Evolutionary conservation across 2,888 invertebrate genomes (phyloP), one percentile per base, ranked within the genome.

Genomic region (Apotomis capreana): DNA sequence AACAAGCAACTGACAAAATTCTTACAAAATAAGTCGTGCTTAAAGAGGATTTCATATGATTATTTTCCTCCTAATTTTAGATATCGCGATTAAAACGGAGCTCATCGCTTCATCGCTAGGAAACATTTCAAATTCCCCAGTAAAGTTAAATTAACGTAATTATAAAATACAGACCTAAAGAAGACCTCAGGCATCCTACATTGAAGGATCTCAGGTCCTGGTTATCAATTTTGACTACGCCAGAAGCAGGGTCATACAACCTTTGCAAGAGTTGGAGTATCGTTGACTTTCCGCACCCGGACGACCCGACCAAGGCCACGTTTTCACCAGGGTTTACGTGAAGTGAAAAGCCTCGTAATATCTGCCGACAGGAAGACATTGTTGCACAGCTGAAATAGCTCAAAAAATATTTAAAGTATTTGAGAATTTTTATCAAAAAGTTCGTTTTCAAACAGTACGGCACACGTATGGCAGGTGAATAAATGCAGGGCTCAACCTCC

Each of bases 281-380:
- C 0, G 97, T 97, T 0, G 96, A 96, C 86, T 97, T 97, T 1
- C 97, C 97, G 83, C 97, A 97, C 0, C 97, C 97, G 10, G 95
- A 96, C 10, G 95, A 94, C 0, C 95, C 96, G 0, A 96, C 96
- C 52, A 97, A 87, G 0, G 96, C 97, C 1, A 97, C 95, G 46
- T 95, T 95, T 84, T 96, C 95, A 0, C 96, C 96, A 8, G 95
- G 88, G 76, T 94, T 94, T 40, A 96, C 94, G 59, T 94, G 93
- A 62, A 96, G 85, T 46, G 94, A 94, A 49, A 96, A 87, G 0
- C 95, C 96, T 83, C 95, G 95, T 0, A 97, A 88, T 40, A 97
- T 94, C 91, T 95, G 84, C 9, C 75, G 73, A 44, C 36, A n/a
- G 37, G 54, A n/a, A n/a, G 49, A 40, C 6, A 6, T 6, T 40